Conservation (phyloP, 2,113 vertebrate species). For the Engystomops pustulosus region DNA sequence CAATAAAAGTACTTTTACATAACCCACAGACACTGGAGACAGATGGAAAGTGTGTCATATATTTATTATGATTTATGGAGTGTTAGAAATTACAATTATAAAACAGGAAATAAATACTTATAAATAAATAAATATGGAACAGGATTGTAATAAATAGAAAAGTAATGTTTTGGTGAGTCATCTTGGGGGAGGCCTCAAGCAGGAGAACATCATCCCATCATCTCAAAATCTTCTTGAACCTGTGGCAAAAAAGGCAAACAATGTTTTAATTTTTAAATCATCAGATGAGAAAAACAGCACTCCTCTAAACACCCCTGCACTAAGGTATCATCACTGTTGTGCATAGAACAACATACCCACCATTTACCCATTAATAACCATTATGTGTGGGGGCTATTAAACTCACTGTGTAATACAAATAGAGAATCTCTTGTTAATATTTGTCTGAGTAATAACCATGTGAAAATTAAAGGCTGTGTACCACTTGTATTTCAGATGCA, state of each 20-base stretch:
- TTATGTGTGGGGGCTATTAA: too few species aligned
- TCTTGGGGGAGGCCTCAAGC: slow-evolving; percentile 61
- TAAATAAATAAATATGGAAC: slow-evolving; percentile 71
- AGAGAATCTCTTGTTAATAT: too few species aligned
- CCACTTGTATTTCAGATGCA: too few species aligned
- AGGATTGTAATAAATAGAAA: slow-evolving; percentile 42
- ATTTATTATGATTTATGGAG: slow-evolving; percentile 65
- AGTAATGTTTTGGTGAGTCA: slow-evolving; percentile 51
- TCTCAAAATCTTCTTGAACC: slow-evolving; percentile 65
- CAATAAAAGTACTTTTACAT: not conserved
- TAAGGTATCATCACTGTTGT: too few species aligned
- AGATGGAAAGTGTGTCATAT: slow-evolving; percentile 62
- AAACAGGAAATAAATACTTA: slow-evolving; percentile 73
- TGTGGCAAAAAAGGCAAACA: slow-evolving; percentile 59
- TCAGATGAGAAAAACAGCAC: too few species aligned
- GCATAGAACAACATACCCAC: too few species aligned
- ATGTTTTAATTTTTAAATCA: too few species aligned
- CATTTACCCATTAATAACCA: too few species aligned
- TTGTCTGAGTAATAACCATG: too few species aligned
- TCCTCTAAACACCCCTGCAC: too few species aligned
- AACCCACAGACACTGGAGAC: not conserved
- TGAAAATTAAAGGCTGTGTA: too few species aligned
- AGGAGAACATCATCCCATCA: slow-evolving; percentile 59
- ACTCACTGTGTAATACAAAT: too few species aligned
- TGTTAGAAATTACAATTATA: slow-evolving; percentile 67